Conservation (phyloP, 2,113 vertebrate genomes). For the Chascanopsetta lugubris region DNA sequence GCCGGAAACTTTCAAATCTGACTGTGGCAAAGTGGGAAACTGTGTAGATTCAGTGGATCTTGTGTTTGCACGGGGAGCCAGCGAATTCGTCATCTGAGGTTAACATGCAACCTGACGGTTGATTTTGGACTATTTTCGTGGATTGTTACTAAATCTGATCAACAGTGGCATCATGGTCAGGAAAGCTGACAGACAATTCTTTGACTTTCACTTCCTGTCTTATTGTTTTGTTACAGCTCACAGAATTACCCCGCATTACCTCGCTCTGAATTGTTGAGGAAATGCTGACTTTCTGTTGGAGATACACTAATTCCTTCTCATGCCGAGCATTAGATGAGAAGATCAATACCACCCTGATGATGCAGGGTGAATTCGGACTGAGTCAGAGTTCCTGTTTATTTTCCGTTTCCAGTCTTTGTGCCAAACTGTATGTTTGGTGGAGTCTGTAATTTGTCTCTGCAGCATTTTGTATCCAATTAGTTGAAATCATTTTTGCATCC, state of each 20-base stretch:
- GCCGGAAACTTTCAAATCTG: constrained; percentile 25
- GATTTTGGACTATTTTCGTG: neutral
- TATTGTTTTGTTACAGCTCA: neutral
- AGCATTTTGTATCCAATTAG: no score
- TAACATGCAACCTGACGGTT: neutral
- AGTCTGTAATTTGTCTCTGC: no score
- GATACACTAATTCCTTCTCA: neutral
- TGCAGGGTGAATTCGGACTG: neutral
- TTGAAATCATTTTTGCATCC: no score
- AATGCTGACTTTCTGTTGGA: neutral
- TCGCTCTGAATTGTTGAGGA: neutral
- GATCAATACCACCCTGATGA: neutral
- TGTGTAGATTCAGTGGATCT: constrained; percentile 2
- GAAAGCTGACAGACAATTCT: no score
- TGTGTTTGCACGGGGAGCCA: constrained; percentile 7
- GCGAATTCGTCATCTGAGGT: neutral
- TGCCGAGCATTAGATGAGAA: neutral
- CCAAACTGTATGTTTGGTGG: neutral
- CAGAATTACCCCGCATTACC: neutral
- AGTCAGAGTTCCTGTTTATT: neutral
- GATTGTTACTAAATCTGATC: neutral
- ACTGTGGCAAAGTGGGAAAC: neutral
- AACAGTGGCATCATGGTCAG: neutral
- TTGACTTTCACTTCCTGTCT: no score
- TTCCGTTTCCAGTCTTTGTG: neutral